Conservation (phyloP, 2,888 invertebrate species). For the Tricholauxania praeusta region DNA sequence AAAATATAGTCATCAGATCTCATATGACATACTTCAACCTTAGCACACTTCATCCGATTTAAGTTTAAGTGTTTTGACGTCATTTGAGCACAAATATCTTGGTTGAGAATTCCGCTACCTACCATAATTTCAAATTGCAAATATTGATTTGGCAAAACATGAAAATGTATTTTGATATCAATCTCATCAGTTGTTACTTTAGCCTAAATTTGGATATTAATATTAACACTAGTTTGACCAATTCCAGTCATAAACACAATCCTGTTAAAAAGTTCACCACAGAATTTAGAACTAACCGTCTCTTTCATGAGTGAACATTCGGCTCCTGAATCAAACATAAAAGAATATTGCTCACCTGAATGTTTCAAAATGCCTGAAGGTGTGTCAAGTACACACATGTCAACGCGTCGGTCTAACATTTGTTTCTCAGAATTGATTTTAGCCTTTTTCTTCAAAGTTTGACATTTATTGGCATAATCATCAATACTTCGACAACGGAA, state of each 20-base stretch:
- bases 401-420: slow-evolving; percentile 4
- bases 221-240: not conserved
- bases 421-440: too few relatives aligned
- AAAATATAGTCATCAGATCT: too few relatives aligned
- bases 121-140: not conserved
- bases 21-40: too few relatives aligned
- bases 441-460: too few relatives aligned
- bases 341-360: not conserved
- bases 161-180: slow-evolving; percentile 10
- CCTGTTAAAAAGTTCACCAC: not conserved
- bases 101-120: slow-evolving; percentile 11
- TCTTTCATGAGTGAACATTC: slow-evolving; percentile 13
- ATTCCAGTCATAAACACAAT: slow-evolving; percentile 13
- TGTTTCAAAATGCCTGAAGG: slow-evolving; percentile 3
- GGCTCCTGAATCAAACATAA: slow-evolving; percentile 6
- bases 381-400: not conserved
- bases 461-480: too few relatives aligned
- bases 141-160: slow-evolving; percentile 9
- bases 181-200: slow-evolving; percentile 6
- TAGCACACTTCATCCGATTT: not conserved
- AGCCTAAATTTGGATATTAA: slow-evolving; percentile 15
- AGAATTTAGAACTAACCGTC: slow-evolving; percentile 1
- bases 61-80: not conserved
- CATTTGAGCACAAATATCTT: not conserved
- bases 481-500: slow-evolving; percentile 7